phyloP scores from a whole-genome alignment of 2,888 invertebrate genomes.

The Zhuqinia jingwanae region DNA sequence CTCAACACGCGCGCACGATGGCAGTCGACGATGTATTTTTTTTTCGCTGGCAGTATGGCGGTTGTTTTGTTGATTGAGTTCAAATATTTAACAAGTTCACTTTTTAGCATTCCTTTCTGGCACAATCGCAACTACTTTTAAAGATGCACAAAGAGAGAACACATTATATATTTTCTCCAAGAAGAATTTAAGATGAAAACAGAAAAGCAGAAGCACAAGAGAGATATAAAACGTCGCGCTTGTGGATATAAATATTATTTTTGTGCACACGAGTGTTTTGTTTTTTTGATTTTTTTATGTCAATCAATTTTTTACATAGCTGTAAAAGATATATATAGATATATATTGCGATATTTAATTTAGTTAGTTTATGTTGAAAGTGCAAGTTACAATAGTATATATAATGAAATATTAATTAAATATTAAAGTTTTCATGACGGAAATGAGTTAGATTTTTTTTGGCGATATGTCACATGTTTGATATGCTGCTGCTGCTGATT shows the following conservation, averaged over 20 bases:
- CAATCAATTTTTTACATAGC: slow-evolving; percentile 6
- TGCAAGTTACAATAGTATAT: slow-evolving; percentile 20
- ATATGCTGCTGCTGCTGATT: slow-evolving; percentile 37
- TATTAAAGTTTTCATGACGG: slow-evolving; percentile 34
- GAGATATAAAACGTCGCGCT: slow-evolving; percentile 19
- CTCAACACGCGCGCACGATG: neutral
- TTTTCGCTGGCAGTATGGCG: neutral
- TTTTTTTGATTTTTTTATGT: neutral
- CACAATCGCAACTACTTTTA: slow-evolving; percentile 21
- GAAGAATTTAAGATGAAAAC: neutral
- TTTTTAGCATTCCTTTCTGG: slow-evolving; percentile 6
- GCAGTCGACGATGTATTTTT: too few species aligned
- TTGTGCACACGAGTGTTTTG: neutral
- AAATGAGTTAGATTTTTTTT: slow-evolving; percentile 37
- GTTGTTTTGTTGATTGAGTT: neutral
- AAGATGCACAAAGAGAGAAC: neutral
- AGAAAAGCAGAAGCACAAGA: slow-evolving; percentile 40
- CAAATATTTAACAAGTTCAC: slow-evolving; percentile 2
- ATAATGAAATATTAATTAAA: slow-evolving; percentile 10
- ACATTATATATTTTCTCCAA: neutral
- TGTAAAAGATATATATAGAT: neutral
- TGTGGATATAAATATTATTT: neutral
- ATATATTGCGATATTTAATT: slow-evolving; percentile 32
- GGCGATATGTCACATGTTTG: slow-evolving; percentile 54
- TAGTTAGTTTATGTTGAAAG: slow-evolving; percentile 28